phyloP scores from a whole-genome alignment of 1,140 invertebrate species.

The Hyphantria cunea region DNA sequence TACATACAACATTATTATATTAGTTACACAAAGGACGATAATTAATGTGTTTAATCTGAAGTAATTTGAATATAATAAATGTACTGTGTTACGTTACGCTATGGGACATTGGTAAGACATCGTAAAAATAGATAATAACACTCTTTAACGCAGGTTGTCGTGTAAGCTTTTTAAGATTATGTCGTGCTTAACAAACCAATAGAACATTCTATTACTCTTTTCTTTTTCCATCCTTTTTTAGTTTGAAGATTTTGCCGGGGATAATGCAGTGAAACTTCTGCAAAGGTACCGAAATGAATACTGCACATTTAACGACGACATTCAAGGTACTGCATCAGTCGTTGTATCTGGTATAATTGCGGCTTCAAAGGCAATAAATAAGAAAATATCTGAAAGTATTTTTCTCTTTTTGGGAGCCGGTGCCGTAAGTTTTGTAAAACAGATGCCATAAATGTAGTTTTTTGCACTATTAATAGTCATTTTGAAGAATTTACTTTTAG shows the following conservation, averaged over 20 bases:
- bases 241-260: conserved; percentile 98
- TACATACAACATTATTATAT: too few species aligned
- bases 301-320: conserved; percentile 98
- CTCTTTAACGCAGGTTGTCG: too few species aligned
- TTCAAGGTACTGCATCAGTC: conserved; percentile 97
- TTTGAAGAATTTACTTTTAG: conserved; percentile 53
- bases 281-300: conserved; percentile 93
- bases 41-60: too few species aligned
- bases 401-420: conserved; percentile 97
- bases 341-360: conserved; percentile 95
- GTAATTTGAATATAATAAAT: too few species aligned
- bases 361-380: conserved; percentile 89
- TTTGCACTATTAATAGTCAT: not conserved
- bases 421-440: conserved; percentile 50
- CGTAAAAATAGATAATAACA: too few species aligned
- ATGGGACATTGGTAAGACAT: too few species aligned
- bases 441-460: not conserved
- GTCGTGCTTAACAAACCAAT: too few species aligned
- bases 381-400: conserved; percentile 90
- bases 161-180: too few species aligned
- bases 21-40: too few species aligned
- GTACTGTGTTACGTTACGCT: too few species aligned
- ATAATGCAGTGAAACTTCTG: conserved; percentile 95
- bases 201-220: too few species aligned
- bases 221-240: conserved; percentile 72